Evolutionary conservation across 2,797 vertebrate species (phyloP), one percentile per base, ranked within the genome.

Genomic region (Scomberomorus guttatus): DNA sequence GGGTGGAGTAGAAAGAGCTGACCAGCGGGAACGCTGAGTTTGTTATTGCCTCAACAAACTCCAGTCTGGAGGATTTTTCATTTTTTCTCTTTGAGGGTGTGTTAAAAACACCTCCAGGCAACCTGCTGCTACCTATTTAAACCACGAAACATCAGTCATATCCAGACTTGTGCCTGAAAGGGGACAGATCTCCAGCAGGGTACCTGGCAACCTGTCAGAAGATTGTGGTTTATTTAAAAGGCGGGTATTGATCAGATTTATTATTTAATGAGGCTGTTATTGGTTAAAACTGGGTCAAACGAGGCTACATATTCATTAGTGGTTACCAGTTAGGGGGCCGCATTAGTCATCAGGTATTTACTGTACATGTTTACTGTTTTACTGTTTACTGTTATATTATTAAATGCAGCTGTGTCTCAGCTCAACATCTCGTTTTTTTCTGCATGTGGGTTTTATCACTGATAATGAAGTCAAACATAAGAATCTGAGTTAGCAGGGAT

Each of bases 1-100:
- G 77, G 62, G 64, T 67, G 81, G 79, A 72, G 80, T 39, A 60
- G 67, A 73, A 82, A 79, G 80, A 77, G 48, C 5, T 5, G 39
- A 61, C 7, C 78, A 75, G 83, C 79, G 3, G 89, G 85, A 74
- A 58, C 29, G 0, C 48, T 6, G 1, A 37, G 48, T 56, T 55
- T 75, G 65, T 73, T 80, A 42, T 61, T 75, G 27, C 52, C 73
- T 80, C 50, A 39, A 80, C 64, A 71, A 79, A 81, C 14, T 37
- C 4, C 44, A 37, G 67, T 56, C 70, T 63, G 57, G 48, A 25
- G 32, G 29, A 29, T 29, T 59, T 75, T 42, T 42, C 13, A 4
- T 42, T 14, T 25, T 29, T 18, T 27, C 4, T 61, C 9, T 54
- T 17, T 37, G 8, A 25, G 22, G 42, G 46, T 25, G 55, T 55